Evolutionary conservation across 1,140 invertebrate species (phyloP), one percentile per base, ranked within the genome.

Genomic region (Panagrolaimus sp.): DNA sequence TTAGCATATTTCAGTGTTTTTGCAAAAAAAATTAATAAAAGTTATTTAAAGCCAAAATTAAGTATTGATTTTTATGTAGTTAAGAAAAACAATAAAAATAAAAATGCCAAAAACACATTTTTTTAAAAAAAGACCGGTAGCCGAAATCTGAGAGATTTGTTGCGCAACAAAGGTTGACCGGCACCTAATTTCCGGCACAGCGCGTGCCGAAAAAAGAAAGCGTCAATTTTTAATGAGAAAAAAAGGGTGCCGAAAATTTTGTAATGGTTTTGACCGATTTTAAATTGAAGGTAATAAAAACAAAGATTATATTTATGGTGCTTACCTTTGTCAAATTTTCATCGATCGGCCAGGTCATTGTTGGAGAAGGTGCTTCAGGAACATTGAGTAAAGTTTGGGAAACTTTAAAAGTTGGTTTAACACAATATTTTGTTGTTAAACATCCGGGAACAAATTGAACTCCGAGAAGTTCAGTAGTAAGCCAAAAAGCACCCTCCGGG

Each of bases 301-400:
- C 14, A 28, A 28, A 12, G 52, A 58, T 21, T 26, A 21, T 26
- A 21, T n/a, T 58, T 28, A 28, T 21, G 17, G 21, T 58, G 10
- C 52, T 58, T 28, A 58, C 52, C 52, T 58, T 58, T 58, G 52
- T 58, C 12, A 58, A 28, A 58, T 58, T 58, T 58, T 58, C 52
- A 28, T 58, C 17, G 28, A 58, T 58, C 17, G 52, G 52, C 52
- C 52, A 58, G 17, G 14, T 58, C 52, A 58, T 58, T 38, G 32
- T 38, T 38, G 32, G 32, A 28, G 52, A n/a, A 15, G 48, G 48
- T 24, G 48, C 12, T 58, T 58, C 52, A 12, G 52, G 52, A 2
- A 58, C 52, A 28, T 26, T 21, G 28, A 26, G 21, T n/a, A 58
- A 26, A 21, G 52, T 26, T 58, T 58, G 52, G 8, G 17, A n/a